Conservation (phyloP, 2,113 vertebrate genomes). For the Heterochromis multidens region DNA sequence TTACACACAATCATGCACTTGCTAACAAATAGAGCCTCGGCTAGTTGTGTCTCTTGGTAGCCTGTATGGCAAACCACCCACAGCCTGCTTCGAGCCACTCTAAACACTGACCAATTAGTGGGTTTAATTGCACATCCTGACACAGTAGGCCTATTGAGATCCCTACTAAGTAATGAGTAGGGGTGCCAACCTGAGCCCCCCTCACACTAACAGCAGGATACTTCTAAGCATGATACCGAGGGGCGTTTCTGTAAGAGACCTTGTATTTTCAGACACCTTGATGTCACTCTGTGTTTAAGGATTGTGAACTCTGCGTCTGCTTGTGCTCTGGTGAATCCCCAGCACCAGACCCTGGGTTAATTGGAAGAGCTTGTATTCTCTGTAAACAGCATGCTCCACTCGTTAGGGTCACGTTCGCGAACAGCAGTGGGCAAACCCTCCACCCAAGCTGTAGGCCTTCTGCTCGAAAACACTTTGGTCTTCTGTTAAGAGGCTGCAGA, state of each 20-base stretch:
- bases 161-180: slow-evolving; percentile 31
- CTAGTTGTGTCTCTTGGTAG: slow-evolving; percentile 17
- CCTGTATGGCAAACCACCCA: slow-evolving; percentile 32
- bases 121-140: slow-evolving; percentile 47
- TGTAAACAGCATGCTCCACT: slow-evolving; percentile 38
- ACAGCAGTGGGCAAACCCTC: slow-evolving; percentile 11
- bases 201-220: slow-evolving; percentile 9
- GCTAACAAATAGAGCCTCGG: background rate
- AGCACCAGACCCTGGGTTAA: slow-evolving; percentile 51
- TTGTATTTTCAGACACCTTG: slow-evolving; percentile 19
- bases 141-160: slow-evolving; percentile 31
- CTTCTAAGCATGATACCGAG: slow-evolving; percentile 7
- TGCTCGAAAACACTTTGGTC: slow-evolving; percentile 7
- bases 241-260: background rate
- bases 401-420: slow-evolving; percentile 28
- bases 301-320: slow-evolving; percentile 28
- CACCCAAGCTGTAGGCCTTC: background rate
- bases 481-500: background rate
- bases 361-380: slow-evolving; percentile 39
- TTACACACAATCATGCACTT: background rate
- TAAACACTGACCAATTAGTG: slow-evolving; percentile 60
- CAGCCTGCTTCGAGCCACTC: slow-evolving; percentile 18
- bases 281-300: background rate
- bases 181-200: slow-evolving; percentile 4
- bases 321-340: slow-evolving; percentile 1